Conservation (phyloP, 2,888 invertebrate species). For the Hermaeophaga mercurialis region DNA sequence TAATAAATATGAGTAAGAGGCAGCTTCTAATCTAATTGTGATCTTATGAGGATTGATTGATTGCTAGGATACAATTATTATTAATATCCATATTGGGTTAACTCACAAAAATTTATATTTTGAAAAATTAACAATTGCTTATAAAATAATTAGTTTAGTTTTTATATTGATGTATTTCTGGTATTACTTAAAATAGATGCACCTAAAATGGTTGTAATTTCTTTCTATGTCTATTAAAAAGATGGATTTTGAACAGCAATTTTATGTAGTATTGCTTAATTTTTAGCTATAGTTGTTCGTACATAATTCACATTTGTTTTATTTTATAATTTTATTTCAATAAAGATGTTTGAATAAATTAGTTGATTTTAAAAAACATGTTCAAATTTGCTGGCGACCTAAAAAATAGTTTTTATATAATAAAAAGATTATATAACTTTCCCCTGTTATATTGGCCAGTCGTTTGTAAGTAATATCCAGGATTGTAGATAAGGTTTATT, state of each 20-base stretch:
- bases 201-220: constrained; percentile 22
- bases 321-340: constrained; percentile 52
- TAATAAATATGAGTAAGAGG: no score
- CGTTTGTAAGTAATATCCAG: no score
- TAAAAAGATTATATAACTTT: no score
- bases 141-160: constrained; percentile 25
- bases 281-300: constrained; percentile 50
- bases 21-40: no score
- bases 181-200: constrained; percentile 38
- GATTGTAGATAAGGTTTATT: no score
- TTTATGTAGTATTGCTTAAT: constrained; percentile 41
- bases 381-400: no score
- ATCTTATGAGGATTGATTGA: no score
- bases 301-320: constrained; percentile 52
- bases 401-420: no score
- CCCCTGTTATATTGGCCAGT: no score
- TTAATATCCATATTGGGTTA: background rate
- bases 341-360: constrained; percentile 54
- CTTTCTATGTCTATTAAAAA: constrained; percentile 17
- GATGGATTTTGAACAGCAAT: constrained; percentile 25
- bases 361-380: no score
- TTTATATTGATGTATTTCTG: constrained; percentile 35
- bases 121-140: constrained; percentile 6
- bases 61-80: no score
- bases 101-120: constrained; percentile 11